phyloP scores from a whole-genome alignment of 2,888 invertebrate species.

The Thelaira solivaga region DNA sequence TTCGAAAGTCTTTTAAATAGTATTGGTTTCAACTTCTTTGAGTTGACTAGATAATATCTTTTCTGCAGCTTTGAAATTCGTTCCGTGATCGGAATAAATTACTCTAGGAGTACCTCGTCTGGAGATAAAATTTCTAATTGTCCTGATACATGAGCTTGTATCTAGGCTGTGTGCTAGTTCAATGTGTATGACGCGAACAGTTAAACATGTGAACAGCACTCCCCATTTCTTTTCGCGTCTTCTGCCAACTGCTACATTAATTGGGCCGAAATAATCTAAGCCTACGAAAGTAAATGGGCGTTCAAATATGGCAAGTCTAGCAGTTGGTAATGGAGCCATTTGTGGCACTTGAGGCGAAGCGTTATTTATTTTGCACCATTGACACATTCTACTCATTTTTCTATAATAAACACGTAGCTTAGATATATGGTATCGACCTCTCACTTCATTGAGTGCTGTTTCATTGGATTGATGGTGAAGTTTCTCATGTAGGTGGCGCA shows the following conservation, averaged over 20 bases:
- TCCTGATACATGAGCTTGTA: conserved; percentile 54
- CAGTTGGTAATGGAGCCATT: conserved; percentile 52
- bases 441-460: conserved; percentile 44
- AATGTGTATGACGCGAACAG: conserved; percentile 53
- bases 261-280: conserved; percentile 62
- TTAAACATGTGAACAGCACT: too few relatives aligned
- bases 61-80: conserved; percentile 43
- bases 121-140: conserved; percentile 39
- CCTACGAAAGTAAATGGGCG: conserved; percentile 60
- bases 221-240: conserved; percentile 52
- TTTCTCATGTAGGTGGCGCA: conserved; percentile 46
- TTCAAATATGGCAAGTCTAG: conserved; percentile 46
- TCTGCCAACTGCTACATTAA: conserved; percentile 53
- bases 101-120: conserved; percentile 40
- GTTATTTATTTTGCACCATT: conserved; percentile 54
- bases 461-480: conserved; percentile 42
- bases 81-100: conserved; percentile 49
- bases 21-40: background rate
- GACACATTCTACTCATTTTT: background rate
- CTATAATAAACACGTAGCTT: conserved; percentile 46
- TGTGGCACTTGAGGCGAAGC: conserved; percentile 45
- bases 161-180: conserved; percentile 59
- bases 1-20: background rate
- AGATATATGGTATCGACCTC: conserved; percentile 47
- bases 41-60: too few relatives aligned